Evolutionary conservation across 2,888 invertebrate species (phyloP), one percentile per base, ranked within the genome.

Genomic region (Azorinus chamasolen): DNA sequence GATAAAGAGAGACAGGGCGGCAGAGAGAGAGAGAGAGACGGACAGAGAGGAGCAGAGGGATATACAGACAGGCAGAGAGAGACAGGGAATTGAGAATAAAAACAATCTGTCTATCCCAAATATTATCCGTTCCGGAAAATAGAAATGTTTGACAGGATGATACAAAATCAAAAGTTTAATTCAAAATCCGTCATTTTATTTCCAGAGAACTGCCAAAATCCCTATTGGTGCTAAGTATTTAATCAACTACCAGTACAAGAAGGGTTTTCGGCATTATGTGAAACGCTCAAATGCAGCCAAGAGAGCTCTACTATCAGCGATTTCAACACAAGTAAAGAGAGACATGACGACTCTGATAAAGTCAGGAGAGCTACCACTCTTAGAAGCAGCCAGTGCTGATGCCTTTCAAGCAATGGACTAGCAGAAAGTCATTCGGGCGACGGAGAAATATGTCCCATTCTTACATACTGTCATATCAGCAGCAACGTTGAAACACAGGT

Each of bases 261-360:
- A 16, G 3, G 57, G 57, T 4, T 57, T 57, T 41, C 8, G 57
- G 22, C 41, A 24, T 18, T 57, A 20, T 41, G 14, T 57, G 37
- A 57, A 37, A 22, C n/a, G 37, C 4, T 41, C 57, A 57, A 57
- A 57, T 14, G 41, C 57, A 8, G 57, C 57, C n/a, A 57, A 41
- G 16, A 20, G 18, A 20, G 57, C 57, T 20, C 8, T 57, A 12
- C 8, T 10, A n/a, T 10, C 4, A n/a, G 22, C 41, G 20, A 22
- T 57, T 43, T 10, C 57, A 20, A 18, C n/a, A 12, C 18, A 3
- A 41, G 24, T 24, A 10, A 37, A 22, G 41, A 57, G 41, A 16
- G 57, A 37, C 10, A n/a, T 32, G 6, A 3, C 4, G 16, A 18
- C 6, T n/a, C 39, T 57, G 8, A 3, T 57, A 8, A 25, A 16